Evolutionary conservation across 2,113 vertebrate species (phyloP).

Genomic region (Hyaena hyaena): DNA sequence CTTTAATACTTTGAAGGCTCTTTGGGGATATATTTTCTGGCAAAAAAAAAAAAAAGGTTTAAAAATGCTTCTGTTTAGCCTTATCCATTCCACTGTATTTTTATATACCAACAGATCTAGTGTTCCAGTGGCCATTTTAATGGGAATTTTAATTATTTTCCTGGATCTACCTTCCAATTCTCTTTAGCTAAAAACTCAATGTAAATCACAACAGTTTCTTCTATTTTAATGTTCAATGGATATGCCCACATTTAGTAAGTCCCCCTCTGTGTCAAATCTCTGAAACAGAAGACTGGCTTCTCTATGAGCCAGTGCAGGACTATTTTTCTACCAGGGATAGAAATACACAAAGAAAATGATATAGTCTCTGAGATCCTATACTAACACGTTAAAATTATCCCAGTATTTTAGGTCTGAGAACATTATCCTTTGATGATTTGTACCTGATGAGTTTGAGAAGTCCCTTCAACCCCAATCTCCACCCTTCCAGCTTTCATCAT

Average conservation of each 20-base stretch:
- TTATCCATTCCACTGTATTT: neutral
- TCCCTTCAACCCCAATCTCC: fast-evolving
- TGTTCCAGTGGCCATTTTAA: neutral
- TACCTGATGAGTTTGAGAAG: neutral
- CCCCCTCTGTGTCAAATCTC: neutral
- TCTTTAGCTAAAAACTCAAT: neutral
- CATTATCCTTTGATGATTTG: neutral
- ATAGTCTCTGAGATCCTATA: neutral
- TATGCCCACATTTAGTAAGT: neutral
- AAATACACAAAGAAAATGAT: neutral
- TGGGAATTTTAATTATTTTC: neutral
- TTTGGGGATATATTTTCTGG: neutral
- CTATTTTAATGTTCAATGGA: neutral
- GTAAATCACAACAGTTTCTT: neutral
- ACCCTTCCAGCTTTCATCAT: neutral
- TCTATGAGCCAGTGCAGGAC: neutral
- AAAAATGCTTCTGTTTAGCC: neutral
- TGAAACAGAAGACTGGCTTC: neutral
- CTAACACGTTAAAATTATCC: neutral
- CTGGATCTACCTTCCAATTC: neutral
- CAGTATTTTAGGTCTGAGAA: neutral
- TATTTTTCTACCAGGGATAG: neutral
- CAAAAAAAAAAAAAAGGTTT: neutral
- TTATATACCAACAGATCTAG: neutral
- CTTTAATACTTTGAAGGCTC: neutral